phyloP scores from a whole-genome alignment of 2,888 invertebrate species.

The Coleophora flavipennella region DNA sequence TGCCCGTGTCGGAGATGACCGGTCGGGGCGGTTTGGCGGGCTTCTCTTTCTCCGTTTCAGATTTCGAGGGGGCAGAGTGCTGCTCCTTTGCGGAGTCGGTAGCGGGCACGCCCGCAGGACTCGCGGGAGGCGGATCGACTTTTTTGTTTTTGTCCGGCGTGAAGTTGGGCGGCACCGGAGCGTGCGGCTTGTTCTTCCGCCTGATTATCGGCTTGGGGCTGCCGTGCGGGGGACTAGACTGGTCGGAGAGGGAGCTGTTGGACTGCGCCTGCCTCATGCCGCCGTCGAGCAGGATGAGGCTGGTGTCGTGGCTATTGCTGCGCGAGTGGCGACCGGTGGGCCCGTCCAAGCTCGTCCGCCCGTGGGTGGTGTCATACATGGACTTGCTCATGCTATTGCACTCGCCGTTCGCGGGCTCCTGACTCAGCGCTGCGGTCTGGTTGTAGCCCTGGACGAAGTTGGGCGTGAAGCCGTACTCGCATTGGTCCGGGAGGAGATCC shows the following conservation, averaged over 20 bases:
- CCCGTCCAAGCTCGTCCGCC: constrained; percentile 20
- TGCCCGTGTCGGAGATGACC: constrained; percentile 61
- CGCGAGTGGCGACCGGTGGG: constrained; percentile 60
- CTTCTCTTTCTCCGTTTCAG: constrained; percentile 40
- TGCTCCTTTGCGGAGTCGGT: constrained; percentile 26
- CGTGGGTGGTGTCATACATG: constrained; percentile 48
- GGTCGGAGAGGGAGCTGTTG: constrained; percentile 78
- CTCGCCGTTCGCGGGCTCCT: constrained; percentile 59
- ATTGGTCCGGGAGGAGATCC: constrained; percentile 67
- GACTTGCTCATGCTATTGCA: constrained; percentile 55
- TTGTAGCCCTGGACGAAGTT: constrained; percentile 51
- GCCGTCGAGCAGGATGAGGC: constrained; percentile 60
- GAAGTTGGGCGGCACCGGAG: constrained; percentile 78
- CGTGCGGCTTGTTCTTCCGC: constrained; percentile 82
- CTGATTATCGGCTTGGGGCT: constrained; percentile 82
- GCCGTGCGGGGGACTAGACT: constrained; percentile 79
- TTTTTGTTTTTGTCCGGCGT: constrained; percentile 63
- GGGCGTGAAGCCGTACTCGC: constrained; percentile 56
- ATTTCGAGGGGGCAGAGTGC: constrained; percentile 29
- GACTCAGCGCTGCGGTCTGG: constrained; percentile 52
- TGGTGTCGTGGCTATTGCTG: constrained; percentile 75
- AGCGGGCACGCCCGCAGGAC: constrained; percentile 16
- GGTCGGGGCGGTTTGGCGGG: constrained; percentile 79
- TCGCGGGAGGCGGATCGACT: constrained; percentile 27
- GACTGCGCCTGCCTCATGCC: constrained; percentile 76